phyloP scores from a whole-genome alignment of 1,140 invertebrate species.

The Drosophila ambigua region DNA sequence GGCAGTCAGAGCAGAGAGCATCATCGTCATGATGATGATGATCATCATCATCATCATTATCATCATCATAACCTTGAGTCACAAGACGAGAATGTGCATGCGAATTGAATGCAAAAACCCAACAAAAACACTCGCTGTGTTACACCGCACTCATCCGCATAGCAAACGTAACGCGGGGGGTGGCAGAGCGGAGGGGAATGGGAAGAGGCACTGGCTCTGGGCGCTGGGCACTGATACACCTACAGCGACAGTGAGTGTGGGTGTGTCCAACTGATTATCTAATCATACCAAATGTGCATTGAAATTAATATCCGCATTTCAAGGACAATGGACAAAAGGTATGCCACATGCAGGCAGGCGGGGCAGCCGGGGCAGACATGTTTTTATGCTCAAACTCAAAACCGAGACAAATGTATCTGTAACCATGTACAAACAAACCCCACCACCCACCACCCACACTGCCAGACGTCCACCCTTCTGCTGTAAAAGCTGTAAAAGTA shows the following conservation, averaged over 20 bases:
- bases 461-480: neutral
- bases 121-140: conserved; percentile 24
- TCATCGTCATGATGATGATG: conserved; percentile 43
- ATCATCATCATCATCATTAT: conserved; percentile 66
- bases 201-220: neutral
- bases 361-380: too few relatives aligned
- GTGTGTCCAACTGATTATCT: conserved; percentile 52
- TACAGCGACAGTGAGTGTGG: neutral
- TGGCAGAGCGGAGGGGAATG: neutral
- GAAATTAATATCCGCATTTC: conserved; percentile 64
- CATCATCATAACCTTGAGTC: conserved; percentile 77
- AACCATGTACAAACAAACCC: neutral
- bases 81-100: conserved; percentile 79
- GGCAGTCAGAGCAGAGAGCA: conserved; percentile 44
- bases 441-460: conserved; percentile 1
- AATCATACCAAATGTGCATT: conserved; percentile 41
- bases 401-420: conserved; percentile 20
- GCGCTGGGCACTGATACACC: too few relatives aligned
- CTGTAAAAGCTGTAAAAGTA: conserved; percentile 29
- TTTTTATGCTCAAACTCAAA: conserved; percentile 11
- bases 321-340: conserved; percentile 62
- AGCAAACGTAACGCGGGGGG: conserved; percentile 3
- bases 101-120: conserved; percentile 70
- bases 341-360: conserved; percentile 2
- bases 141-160: conserved; percentile 40